phyloP scores from a whole-genome alignment of 2,888 invertebrate genomes.

The Amiota mariae region DNA sequence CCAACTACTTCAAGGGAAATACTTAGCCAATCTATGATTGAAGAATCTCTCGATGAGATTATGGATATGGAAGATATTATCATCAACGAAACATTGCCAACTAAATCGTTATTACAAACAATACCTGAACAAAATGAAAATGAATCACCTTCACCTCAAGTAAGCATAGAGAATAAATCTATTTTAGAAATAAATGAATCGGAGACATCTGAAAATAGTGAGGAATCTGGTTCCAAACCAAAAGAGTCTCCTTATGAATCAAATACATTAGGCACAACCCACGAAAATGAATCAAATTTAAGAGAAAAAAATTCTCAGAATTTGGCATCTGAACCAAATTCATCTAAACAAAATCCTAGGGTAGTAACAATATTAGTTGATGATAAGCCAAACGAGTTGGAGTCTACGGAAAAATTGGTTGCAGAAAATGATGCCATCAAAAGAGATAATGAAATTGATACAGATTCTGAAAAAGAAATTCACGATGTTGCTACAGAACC shows the following conservation, averaged over 20 bases:
- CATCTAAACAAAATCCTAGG: no score
- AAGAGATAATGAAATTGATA: no score
- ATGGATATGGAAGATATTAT: conserved; percentile 28
- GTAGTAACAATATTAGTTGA: no score
- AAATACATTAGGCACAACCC: conserved; percentile 55
- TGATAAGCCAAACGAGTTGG: no score
- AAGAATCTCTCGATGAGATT: conserved; percentile 24
- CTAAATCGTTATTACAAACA: conserved; percentile 44
- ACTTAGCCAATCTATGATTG: conserved; percentile 20
- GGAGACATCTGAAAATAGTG: no score
- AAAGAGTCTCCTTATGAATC: conserved; percentile 9
- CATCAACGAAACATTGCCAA: conserved; percentile 19
- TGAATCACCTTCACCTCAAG: conserved; percentile 28
- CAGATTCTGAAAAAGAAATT: no score
- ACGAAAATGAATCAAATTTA: conserved; percentile 59
- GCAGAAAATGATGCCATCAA: no score
- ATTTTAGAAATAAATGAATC: no score
- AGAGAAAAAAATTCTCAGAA: conserved; percentile 44
- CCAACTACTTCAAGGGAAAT: background rate
- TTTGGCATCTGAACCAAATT: no score
- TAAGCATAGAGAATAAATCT: background rate
- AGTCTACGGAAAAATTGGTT: no score
- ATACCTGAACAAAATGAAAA: conserved; percentile 54
- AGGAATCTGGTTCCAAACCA: background rate
- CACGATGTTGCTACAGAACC: no score